Conservation (phyloP, 92 coral and sea anemone species). For the Metridium senile region DNA sequence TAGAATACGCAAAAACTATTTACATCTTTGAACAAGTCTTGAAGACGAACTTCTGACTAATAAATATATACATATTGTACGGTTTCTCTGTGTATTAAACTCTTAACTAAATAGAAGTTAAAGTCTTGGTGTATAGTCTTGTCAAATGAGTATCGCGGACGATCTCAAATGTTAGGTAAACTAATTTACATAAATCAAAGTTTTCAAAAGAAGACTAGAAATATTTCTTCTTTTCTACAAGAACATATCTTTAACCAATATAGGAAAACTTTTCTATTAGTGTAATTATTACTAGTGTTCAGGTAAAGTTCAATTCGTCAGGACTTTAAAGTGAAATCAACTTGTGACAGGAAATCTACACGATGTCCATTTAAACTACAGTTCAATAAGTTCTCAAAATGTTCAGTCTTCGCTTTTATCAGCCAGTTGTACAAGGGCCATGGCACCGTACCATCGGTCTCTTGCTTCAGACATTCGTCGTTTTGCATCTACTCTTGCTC, state of each 20-base stretch:
- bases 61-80: background rate
- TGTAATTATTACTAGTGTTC: too few species aligned
- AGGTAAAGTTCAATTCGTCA: too few species aligned
- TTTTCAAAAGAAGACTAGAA: background rate
- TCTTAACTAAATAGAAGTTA: background rate
- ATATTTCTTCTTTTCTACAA: too few species aligned
- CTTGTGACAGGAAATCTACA: slow-evolving; percentile 9
- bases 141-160: background rate
- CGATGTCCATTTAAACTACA: background rate
- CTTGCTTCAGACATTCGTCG: slow-evolving; percentile 89
- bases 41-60: background rate
- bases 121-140: too few species aligned
- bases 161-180: background rate
- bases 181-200: slow-evolving; percentile 8
- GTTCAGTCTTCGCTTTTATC: slow-evolving; percentile 46
- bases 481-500: slow-evolving; percentile 82
- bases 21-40: background rate
- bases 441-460: slow-evolving; percentile 98
- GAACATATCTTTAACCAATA: too few species aligned
- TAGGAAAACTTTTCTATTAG: too few species aligned
- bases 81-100: background rate
- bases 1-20: background rate
- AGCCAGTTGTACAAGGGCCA: slow-evolving; percentile 96
- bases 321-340: too few species aligned
- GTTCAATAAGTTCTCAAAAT: background rate